Evolutionary conservation across 2,113 vertebrate species (phyloP).

Genomic region (Neogobius melanostomus): DNA sequence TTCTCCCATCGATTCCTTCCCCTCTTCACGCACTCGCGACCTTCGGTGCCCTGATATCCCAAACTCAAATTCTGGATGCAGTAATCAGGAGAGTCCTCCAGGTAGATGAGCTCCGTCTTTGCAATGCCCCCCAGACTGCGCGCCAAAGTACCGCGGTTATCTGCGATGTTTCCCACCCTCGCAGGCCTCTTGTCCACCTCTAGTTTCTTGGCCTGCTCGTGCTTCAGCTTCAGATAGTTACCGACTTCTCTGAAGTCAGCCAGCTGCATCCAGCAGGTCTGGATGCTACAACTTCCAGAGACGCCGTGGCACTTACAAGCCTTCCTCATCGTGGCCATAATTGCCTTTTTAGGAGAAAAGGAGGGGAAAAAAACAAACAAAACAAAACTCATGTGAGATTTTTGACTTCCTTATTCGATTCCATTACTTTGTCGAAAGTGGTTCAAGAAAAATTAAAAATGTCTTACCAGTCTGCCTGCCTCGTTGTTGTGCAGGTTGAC

Average conservation of each 20-base stretch:
- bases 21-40: constrained; percentile 88
- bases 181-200: constrained; percentile 87
- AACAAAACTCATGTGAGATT: too few species aligned
- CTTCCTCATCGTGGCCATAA: constrained; percentile 87
- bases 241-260: constrained; percentile 90
- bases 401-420: neutral
- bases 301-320: constrained; percentile 96
- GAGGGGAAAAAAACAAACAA: neutral
- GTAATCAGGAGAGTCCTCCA: constrained; percentile 95
- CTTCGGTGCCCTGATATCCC: constrained; percentile 87
- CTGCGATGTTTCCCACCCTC: constrained; percentile 88
- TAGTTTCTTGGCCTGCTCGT: constrained; percentile 86
- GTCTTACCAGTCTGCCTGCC: constrained; percentile 88
- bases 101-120: constrained; percentile 83
- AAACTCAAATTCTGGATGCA: constrained; percentile 87
- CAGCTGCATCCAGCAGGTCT: constrained; percentile 96
- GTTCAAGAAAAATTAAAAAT: neutral
- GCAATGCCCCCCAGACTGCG: constrained; percentile 82
- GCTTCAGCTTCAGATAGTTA: constrained; percentile 88
- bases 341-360: constrained; percentile 72
- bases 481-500: constrained; percentile 97
- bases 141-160: constrained; percentile 78
- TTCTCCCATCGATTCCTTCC: constrained; percentile 82
- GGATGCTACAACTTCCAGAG: constrained; percentile 94
- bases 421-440: too few species aligned